Evolutionary conservation across 2,797 vertebrate species (phyloP).

Genomic region (Florisuga fusca): DNA sequence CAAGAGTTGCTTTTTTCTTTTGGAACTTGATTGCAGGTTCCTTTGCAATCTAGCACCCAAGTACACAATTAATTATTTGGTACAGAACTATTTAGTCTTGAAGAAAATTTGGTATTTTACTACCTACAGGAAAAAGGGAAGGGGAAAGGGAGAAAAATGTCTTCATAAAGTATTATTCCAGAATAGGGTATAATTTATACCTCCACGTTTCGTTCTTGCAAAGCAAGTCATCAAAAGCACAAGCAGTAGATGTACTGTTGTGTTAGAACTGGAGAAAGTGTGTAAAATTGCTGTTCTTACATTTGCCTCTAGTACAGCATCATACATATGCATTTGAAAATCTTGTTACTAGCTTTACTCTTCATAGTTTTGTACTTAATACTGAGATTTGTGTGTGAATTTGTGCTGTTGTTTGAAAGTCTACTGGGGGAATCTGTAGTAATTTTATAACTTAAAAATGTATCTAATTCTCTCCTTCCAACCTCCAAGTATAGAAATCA

Average conservation of each 20-base stretch:
- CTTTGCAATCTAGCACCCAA: neutral
- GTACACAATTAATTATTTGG: neutral
- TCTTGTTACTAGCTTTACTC: neutral
- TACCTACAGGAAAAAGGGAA: neutral
- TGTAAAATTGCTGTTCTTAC: neutral
- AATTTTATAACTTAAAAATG: neutral
- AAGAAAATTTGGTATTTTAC: neutral
- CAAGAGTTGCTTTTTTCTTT: neutral
- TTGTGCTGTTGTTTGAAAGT: neutral
- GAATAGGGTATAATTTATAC: neutral
- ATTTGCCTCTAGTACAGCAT: neutral
- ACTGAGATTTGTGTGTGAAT: neutral
- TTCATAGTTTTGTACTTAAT: neutral
- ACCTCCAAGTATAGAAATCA: neutral
- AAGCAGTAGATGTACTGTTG: neutral
- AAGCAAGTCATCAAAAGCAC: neutral
- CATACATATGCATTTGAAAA: neutral
- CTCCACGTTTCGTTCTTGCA: neutral
- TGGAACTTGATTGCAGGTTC: neutral
- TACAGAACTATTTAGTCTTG: neutral
- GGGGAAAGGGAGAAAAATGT: neutral
- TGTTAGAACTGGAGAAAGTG: neutral
- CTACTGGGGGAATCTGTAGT: neutral
- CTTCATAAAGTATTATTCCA: neutral
- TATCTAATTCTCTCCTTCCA: neutral